phyloP scores from a whole-genome alignment of 1,140 invertebrate genomes.

The Zaprionus ghesquierei region DNA sequence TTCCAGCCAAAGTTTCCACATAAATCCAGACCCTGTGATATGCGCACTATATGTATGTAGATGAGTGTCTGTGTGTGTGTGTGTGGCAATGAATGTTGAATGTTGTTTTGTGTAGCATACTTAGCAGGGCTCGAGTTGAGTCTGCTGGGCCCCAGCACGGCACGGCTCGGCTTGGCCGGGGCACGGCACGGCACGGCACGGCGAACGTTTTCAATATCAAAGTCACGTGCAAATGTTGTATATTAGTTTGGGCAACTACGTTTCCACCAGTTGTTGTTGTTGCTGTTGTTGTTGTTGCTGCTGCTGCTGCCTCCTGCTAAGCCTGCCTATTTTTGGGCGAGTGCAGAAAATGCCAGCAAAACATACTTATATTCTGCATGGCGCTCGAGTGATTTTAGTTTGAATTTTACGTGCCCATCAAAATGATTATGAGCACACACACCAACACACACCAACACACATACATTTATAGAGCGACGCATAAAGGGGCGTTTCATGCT shows the following conservation, averaged over 20 bases:
- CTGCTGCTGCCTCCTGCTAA: constrained; percentile 16
- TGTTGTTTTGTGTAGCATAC: constrained; percentile 48
- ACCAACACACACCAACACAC: background rate
- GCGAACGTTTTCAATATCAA: constrained; percentile 66
- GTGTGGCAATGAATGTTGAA: constrained; percentile 50
- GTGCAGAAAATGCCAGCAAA: constrained; percentile 4
- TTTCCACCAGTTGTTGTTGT: constrained; percentile 3
- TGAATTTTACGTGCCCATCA: constrained; percentile 78
- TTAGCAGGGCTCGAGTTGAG: constrained; percentile 22
- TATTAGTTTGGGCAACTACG: constrained; percentile 56
- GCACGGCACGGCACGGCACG: background rate
- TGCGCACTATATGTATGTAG: background rate
- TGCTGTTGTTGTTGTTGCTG: constrained; percentile 28
- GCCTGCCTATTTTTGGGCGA: constrained; percentile 20
- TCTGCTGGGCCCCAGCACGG: background rate
- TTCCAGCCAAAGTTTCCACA: constrained; percentile 51
- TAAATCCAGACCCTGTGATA: constrained; percentile 50
- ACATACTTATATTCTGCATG: constrained; percentile 14
- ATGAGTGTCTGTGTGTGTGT: background rate
- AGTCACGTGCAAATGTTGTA: constrained; percentile 76
- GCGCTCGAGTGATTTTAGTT: constrained; percentile 76
- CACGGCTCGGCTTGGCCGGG: too few species aligned
- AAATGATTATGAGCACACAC: constrained; percentile 70
- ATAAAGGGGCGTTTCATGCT: constrained; percentile 31
- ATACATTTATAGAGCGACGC: background rate